Percentiles rank a stretch among this genome's conserved stretches.
Conservation (phyloP, 2,113 vertebrate genomes). For the Megalops atlanticus region DNA sequence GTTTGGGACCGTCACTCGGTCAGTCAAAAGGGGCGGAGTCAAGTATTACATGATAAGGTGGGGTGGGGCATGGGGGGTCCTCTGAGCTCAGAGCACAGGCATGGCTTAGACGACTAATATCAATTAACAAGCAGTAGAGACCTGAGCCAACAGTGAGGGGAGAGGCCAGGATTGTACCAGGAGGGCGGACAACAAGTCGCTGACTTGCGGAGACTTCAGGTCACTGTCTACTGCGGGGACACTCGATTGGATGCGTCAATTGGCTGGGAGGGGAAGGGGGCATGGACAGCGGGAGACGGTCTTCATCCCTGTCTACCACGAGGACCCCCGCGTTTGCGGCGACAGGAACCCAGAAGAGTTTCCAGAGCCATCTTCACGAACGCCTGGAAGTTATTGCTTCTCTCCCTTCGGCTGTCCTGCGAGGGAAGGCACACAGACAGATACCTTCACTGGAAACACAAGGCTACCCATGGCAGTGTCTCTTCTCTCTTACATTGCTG, state of each 20-base stretch:
- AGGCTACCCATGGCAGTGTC: background rate
- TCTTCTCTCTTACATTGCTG: too few relatives aligned
- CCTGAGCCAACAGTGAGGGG: conserved; percentile 33
- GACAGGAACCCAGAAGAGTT: conserved; percentile 73
- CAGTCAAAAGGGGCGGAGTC: conserved; percentile 30
- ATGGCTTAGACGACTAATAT: conserved; percentile 35
- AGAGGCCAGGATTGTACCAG: conserved; percentile 26
- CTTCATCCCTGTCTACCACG: conserved; percentile 61
- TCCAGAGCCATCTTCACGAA: conserved; percentile 78
- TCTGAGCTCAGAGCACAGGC: conserved; percentile 35
- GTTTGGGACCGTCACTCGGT: conserved; percentile 52
- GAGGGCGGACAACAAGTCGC: conserved; percentile 42
- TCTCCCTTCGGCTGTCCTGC: conserved; percentile 80
- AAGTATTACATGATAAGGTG: background rate
- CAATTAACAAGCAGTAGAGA: conserved; percentile 42
- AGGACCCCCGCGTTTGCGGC: conserved; percentile 59
- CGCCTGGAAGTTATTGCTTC: conserved; percentile 79
- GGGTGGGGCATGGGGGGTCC: conserved; percentile 13
- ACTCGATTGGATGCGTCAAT: conserved; percentile 20
- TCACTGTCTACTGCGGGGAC: conserved; percentile 44
- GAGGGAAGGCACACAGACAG: conserved; percentile 50
- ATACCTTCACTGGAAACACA: conserved; percentile 61
- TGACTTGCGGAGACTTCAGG: conserved; percentile 54
- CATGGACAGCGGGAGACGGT: background rate
- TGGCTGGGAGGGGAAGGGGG: conserved; percentile 20